phyloP scores from a whole-genome alignment of 2,797 vertebrate genomes.

The Siniperca undulata region DNA sequence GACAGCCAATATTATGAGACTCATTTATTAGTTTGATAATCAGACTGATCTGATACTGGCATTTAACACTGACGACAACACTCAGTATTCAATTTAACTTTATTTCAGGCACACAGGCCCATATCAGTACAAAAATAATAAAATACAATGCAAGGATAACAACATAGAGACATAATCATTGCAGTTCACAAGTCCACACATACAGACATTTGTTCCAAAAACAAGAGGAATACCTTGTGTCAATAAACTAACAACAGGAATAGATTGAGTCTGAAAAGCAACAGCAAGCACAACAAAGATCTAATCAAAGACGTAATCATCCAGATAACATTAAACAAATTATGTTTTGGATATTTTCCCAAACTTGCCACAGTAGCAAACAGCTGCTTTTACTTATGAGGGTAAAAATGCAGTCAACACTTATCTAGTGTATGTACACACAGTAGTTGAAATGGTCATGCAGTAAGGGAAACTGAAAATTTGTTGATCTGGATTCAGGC shows the following conservation, averaged over 20 bases:
- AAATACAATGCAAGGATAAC: too few species aligned
- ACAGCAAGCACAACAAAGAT: background rate
- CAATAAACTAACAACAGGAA: constrained; percentile 42
- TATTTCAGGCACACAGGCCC: too few species aligned
- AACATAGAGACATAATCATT: too few species aligned
- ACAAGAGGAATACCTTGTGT: too few species aligned
- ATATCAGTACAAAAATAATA: too few species aligned
- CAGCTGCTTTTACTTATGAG: background rate
- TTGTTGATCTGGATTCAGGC: background rate
- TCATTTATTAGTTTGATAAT: constrained; percentile 58
- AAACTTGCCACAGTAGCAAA: background rate
- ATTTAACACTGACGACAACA: constrained; percentile 51
- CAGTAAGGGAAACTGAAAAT: background rate
- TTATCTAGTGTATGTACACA: background rate
- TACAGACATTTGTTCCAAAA: background rate
- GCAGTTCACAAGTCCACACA: too few species aligned
- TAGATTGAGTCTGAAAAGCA: constrained; percentile 32
- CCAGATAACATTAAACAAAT: constrained; percentile 3
- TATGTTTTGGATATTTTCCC: background rate
- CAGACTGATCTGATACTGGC: constrained; percentile 33
- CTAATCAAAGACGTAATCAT: constrained; percentile 7
- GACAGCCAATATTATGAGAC: constrained; percentile 22
- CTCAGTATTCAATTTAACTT: background rate
- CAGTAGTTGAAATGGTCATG: background rate
- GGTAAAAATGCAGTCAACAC: background rate